phyloP scores from a whole-genome alignment of 2,888 invertebrate species.

The Heliconius charithonia region DNA sequence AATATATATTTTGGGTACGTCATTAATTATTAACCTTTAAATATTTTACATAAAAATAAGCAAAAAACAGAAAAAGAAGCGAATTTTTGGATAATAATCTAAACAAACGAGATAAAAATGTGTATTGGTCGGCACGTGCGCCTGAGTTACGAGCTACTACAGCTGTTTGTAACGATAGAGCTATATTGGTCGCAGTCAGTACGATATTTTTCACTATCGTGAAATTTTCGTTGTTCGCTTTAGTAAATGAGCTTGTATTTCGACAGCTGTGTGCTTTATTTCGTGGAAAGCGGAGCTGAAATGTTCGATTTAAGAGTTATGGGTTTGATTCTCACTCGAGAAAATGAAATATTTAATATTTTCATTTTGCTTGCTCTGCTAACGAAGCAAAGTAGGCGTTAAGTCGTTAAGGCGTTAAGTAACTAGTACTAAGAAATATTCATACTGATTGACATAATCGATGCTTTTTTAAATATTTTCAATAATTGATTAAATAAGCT shows the following conservation, averaged over 20 bases:
- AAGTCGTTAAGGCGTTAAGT: too few species aligned
- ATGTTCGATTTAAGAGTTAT: not conserved
- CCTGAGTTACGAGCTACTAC: conserved; percentile 34
- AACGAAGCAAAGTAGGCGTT: too few species aligned
- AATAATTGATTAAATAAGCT: too few species aligned
- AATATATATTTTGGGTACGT: too few species aligned
- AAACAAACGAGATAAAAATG: conserved; percentile 23
- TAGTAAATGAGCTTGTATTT: conserved; percentile 20
- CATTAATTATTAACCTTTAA: not conserved
- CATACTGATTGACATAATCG: too few species aligned
- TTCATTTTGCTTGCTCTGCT: too few species aligned
- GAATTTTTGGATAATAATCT: conserved; percentile 1
- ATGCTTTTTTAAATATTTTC: too few species aligned
- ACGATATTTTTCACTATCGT: conserved; percentile 30
- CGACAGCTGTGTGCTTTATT: conserved; percentile 26
- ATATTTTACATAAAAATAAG: not conserved
- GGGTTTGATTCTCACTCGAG: too few species aligned
- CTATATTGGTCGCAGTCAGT: conserved; percentile 30
- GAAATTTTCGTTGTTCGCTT: conserved; percentile 19
- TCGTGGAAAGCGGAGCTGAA: not conserved
- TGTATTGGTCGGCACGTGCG: conserved; percentile 30
- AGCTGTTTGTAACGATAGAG: conserved; percentile 32
- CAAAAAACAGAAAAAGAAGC: not conserved
- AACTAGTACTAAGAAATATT: too few species aligned
- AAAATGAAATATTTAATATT: too few species aligned